Evolutionary conservation across 2,888 invertebrate genomes (phyloP).

Genomic region (Deroplatys truncata): DNA sequence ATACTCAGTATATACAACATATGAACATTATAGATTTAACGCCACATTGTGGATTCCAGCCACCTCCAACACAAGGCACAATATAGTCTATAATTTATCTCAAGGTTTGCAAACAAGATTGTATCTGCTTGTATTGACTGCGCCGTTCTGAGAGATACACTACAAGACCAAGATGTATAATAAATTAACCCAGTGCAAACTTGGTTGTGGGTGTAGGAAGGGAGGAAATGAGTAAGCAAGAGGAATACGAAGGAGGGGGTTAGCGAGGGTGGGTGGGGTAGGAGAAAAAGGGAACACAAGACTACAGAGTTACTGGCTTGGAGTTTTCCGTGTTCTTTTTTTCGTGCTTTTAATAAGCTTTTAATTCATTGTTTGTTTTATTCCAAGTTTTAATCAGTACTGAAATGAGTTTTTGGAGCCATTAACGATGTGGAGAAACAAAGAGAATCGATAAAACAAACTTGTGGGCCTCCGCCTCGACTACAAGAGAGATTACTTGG

Average conservation of each 20-base stretch:
- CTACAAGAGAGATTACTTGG: conserved; percentile 33
- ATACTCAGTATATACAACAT: background rate
- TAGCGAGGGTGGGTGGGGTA: conserved; percentile 1
- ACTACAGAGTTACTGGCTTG: conserved; percentile 20
- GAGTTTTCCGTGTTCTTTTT: conserved; percentile 31
- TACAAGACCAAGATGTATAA: conserved; percentile 23
- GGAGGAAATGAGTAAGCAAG: conserved; percentile 2
- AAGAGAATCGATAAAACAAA: conserved; percentile 34
- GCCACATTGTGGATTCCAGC: background rate
- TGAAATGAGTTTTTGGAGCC: conserved; percentile 34
- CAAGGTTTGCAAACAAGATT: conserved; percentile 10
- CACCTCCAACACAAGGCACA: background rate
- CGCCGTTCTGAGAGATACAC: conserved; percentile 1
- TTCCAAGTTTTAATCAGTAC: conserved; percentile 35
- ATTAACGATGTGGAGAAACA: conserved; percentile 35
- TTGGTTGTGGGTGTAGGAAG: conserved; percentile 5
- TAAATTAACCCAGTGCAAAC: conserved; percentile 26
- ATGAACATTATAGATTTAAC: background rate
- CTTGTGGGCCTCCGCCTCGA: conserved; percentile 29
- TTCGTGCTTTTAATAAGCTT: conserved; percentile 34
- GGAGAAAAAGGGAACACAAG: conserved; percentile 9
- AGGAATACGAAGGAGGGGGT: conserved; percentile 14
- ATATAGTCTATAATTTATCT: conserved; percentile 6
- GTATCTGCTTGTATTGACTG: conserved; percentile 18
- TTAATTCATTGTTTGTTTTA: conserved; percentile 35